phyloP scores from a whole-genome alignment of 2,113 vertebrate species.

The Paraplagusia blochii region DNA sequence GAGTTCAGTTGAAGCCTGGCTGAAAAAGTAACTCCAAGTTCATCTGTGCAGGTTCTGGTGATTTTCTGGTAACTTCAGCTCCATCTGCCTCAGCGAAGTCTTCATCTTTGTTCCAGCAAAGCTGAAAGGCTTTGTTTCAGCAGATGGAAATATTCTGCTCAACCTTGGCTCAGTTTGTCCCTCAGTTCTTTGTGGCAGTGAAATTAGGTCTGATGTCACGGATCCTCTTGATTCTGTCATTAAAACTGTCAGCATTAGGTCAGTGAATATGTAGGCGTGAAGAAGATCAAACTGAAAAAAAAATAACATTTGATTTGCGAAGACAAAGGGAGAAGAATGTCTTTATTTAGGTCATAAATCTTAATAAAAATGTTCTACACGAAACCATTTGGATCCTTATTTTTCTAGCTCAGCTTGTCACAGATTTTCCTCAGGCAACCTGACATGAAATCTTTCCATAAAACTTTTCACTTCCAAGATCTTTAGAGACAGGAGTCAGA shows the following conservation, averaged over 20 bases:
- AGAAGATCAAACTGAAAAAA: slow-evolving; percentile 3
- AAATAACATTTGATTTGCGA: neutral
- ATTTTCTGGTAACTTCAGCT: slow-evolving; percentile 21
- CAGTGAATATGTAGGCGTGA: slow-evolving; percentile 2
- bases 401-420: too few species aligned
- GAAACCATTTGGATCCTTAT: too few species aligned
- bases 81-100: slow-evolving; percentile 2
- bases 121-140: slow-evolving; percentile 18
- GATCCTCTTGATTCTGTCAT: slow-evolving; percentile 9
- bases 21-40: slow-evolving; percentile 24
- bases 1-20: neutral
- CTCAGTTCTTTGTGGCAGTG: slow-evolving; percentile 16
- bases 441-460: too few species aligned
- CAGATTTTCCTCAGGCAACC: too few species aligned
- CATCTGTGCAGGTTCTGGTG: slow-evolving; percentile 1
- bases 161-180: slow-evolving; percentile 18
- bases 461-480: too few species aligned
- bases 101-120: slow-evolving; percentile 39
- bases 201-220: slow-evolving; percentile 14
- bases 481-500: too few species aligned
- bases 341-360: slow-evolving; percentile 11
- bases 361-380: too few species aligned
- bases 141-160: slow-evolving; percentile 54
- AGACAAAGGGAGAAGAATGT: slow-evolving; percentile 14
- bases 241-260: slow-evolving; percentile 3